A percentile compares a stretch with the other conserved stretches of the same genome.
Evolutionary conservation across 1,140 invertebrate genomes (phyloP).

Genomic region (Zophobas morio): DNA sequence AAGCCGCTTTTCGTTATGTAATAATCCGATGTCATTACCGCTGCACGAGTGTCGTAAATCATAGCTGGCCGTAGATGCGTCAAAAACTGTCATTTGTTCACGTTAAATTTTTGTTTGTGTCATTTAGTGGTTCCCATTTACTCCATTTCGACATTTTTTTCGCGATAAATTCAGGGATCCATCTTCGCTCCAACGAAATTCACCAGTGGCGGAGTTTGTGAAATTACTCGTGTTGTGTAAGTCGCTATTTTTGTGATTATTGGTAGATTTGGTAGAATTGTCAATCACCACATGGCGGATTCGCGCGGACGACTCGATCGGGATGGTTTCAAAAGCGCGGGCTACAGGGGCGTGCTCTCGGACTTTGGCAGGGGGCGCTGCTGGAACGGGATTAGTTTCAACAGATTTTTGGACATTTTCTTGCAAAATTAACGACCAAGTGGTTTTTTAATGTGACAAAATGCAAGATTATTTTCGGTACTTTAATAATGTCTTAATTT

Average conservation of each 20-base stretch:
- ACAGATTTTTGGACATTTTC: no score
- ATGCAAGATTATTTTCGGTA: no score
- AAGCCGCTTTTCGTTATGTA: conserved; percentile 11
- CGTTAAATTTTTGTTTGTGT: conserved; percentile 36
- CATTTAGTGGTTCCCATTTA: conserved; percentile 31
- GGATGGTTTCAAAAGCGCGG: not conserved
- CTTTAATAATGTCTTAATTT: no score
- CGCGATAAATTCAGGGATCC: conserved; percentile 31
- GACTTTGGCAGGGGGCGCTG: not conserved
- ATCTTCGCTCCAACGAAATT: conserved; percentile 21
- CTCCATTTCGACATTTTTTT: conserved; percentile 37
- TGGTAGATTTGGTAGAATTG: conserved; percentile 12
- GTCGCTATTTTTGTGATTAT: conserved; percentile 10
- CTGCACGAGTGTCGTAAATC: conserved; percentile 10
- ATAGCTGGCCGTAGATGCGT: not conserved
- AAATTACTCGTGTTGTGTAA: conserved; percentile 40
- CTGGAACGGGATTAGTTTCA: no score
- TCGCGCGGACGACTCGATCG: conserved; percentile 8
- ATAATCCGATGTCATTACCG: conserved; percentile 3
- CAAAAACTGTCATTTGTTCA: conserved; percentile 20
- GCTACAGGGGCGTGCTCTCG: conserved; percentile 9
- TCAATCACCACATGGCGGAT: conserved; percentile 18
- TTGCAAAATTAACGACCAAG: no score
- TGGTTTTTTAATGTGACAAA: no score
- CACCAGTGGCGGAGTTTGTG: conserved; percentile 24